A percentile compares a stretch with the other conserved stretches of the same genome.
These are phyloP conservation scores for Mesoclemmys tuberculata DNA, from an alignment of 2,113 vertebrate species.

Conservation along the genomic window DNA sequence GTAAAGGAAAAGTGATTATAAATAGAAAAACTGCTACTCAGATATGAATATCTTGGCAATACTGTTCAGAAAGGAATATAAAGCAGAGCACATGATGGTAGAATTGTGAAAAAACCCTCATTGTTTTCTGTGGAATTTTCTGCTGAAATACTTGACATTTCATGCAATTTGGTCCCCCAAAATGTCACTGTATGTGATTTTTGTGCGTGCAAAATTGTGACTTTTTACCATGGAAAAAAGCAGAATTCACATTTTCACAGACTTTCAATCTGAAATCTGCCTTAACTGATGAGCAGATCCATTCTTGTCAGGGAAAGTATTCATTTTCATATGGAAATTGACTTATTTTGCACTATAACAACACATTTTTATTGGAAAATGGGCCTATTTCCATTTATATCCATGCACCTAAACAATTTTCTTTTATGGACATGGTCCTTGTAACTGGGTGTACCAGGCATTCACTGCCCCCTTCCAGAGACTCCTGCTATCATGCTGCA, in stretches of 20 bases:
- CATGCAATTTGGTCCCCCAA: not conserved
- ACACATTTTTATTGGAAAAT: not conserved
- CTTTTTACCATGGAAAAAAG: not conserved
- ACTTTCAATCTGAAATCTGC: not conserved
- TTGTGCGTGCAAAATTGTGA: not conserved
- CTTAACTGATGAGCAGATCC: accelerated
- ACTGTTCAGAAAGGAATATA: not conserved
- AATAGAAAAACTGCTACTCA: not conserved
- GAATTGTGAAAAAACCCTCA: not conserved
- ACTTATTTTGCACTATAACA: not conserved
- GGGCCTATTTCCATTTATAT: not conserved
- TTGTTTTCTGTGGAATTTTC: not conserved
- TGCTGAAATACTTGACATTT: not conserved
- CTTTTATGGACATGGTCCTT: not conserved
- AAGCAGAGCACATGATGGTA: not conserved
- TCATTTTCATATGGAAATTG: not conserved
- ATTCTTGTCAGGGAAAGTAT: not conserved
- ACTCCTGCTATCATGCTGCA: not conserved
- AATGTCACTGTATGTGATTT: too few relatives aligned
- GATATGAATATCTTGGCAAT: not conserved
- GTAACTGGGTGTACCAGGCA: not conserved
- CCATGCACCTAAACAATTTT: not conserved
- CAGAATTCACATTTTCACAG: not conserved
- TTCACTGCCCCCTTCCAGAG: not conserved
- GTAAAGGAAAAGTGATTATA: not conserved